Conservation (phyloP, 2,797 vertebrate genomes). For the Distichodus sexfasciatus region DNA sequence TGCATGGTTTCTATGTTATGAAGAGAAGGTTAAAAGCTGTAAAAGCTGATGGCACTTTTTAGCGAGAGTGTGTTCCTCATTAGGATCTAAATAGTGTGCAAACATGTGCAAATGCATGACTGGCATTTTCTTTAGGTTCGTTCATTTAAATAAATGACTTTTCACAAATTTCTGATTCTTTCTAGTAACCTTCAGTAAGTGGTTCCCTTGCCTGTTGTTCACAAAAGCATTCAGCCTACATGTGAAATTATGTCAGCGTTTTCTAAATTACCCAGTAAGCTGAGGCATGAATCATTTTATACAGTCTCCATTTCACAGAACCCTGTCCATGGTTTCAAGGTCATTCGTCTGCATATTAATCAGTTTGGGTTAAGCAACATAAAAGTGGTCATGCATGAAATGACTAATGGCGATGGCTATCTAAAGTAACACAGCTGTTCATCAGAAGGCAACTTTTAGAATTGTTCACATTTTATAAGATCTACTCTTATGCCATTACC, state of each 20-base stretch:
- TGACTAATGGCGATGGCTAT: background rate
- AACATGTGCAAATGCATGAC: background rate
- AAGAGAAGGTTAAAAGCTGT: background rate
- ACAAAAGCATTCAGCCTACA: background rate
- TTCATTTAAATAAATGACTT: background rate
- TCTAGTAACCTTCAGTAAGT: background rate
- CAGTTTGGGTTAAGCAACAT: conserved; percentile 1
- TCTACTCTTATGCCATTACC: background rate
- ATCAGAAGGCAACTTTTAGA: background rate
- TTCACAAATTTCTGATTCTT: background rate
- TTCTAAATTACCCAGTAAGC: conserved; percentile 6
- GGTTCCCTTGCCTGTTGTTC: background rate
- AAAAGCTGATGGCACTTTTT: background rate
- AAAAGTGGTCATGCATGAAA: conserved; percentile 16
- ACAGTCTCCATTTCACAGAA: background rate
- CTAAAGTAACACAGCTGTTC: conserved; percentile 17
- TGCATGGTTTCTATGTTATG: background rate
- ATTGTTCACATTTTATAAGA: background rate
- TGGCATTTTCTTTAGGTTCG: too few species aligned
- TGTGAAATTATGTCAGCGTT: conserved; percentile 8
- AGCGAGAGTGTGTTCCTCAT: background rate
- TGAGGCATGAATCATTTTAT: background rate
- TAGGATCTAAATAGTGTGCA: background rate
- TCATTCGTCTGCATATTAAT: background rate
- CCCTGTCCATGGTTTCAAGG: background rate